A percentile compares a stretch with the other conserved stretches of the same genome.
Conservation (phyloP, 2,113 vertebrate species). For the Equus quagga region DNA sequence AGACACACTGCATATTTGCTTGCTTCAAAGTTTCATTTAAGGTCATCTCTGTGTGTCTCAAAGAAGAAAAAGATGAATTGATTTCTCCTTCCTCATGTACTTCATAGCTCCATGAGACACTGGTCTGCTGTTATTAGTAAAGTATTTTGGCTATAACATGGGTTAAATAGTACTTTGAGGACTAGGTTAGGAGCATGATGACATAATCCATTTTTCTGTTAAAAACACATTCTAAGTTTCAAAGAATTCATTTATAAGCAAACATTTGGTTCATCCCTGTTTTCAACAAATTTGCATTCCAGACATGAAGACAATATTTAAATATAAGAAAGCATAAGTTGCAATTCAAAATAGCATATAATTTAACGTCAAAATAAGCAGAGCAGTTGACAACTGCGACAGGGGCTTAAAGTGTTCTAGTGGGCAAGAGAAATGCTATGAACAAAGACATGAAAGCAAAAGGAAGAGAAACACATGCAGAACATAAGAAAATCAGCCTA, state of each 20-base stretch:
- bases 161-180: not conserved
- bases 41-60: not conserved
- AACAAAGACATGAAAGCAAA: conserved; percentile 26
- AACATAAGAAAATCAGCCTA: not conserved
- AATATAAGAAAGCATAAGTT: conserved; percentile 49
- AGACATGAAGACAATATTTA: conserved; percentile 63
- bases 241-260: conserved; percentile 55
- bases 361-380: conserved; percentile 60
- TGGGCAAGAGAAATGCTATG: not conserved
- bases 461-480: not conserved
- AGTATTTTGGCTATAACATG: not conserved
- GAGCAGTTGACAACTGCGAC: not conserved
- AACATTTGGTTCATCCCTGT: conserved; percentile 44
- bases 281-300: conserved; percentile 55
- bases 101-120: not conserved
- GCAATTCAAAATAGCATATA: conserved; percentile 50
- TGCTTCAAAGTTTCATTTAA: not conserved
- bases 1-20: not conserved
- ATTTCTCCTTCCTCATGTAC: not conserved
- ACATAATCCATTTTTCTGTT: not conserved
- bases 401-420: conserved; percentile 16
- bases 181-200: not conserved
- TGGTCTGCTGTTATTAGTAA: not conserved
- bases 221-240: conserved; percentile 45
- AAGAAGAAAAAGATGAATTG: not conserved